Percentiles rank a stretch among this genome's conserved stretches.
Conservation (phyloP, 2,888 invertebrate genomes). For the Tethea ocularis region DNA sequence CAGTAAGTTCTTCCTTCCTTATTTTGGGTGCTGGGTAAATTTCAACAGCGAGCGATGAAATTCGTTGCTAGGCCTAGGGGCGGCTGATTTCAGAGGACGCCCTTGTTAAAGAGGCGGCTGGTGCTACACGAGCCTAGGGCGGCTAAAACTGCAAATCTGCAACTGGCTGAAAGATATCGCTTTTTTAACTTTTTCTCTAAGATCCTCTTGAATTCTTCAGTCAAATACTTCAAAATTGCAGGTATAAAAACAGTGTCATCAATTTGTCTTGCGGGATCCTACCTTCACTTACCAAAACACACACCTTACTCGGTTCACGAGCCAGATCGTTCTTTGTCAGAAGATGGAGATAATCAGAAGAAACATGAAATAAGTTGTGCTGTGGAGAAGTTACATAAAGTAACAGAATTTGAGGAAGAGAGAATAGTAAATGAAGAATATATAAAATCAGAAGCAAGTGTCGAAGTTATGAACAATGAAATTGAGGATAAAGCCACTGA, state of each 20-base stretch:
- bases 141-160: too few relatives aligned
- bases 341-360: constrained; percentile 32
- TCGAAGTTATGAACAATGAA: background rate
- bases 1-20: constrained; percentile 1
- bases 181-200: too few relatives aligned
- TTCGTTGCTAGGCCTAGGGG: too few relatives aligned
- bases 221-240: constrained; percentile 15
- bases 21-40: too few relatives aligned
- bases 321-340: constrained; percentile 13
- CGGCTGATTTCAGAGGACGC: too few relatives aligned
- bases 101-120: too few relatives aligned
- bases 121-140: too few relatives aligned
- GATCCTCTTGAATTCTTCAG: too few relatives aligned
- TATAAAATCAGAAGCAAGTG: constrained; percentile 12
- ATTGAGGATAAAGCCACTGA: background rate
- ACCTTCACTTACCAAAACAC: constrained; percentile 36
- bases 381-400: background rate
- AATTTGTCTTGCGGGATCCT: constrained; percentile 56
- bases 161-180: too few relatives aligned
- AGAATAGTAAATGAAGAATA: constrained; percentile 10
- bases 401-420: background rate
- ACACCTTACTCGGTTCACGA: constrained; percentile 46
- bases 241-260: constrained; percentile 48
- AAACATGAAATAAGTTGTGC: constrained; percentile 41
- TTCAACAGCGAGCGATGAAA: too few relatives aligned